Evolutionary conservation across 2,888 invertebrate species (phyloP), one percentile per base, ranked within the genome.

Genomic region (Athrips mouffetella): DNA sequence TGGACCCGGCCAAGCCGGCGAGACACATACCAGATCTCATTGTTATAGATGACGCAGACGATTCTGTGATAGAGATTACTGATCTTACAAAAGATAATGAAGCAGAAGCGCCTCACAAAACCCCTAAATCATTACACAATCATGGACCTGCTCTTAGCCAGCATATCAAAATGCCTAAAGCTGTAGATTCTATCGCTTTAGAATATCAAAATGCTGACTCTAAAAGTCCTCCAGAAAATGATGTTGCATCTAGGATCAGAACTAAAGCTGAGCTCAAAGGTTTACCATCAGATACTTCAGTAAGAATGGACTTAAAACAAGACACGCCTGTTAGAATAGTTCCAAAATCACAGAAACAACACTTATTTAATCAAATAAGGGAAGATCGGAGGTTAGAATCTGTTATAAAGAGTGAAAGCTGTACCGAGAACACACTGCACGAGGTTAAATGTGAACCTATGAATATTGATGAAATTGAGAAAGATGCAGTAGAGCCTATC

Each of bases 191-290:
- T 3, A 88, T 93, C 56, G 86, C 89, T 57, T 65, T 76, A 20
- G 89, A 90, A 57, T 80, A 76, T 55, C 73, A 73, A 51, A 80
- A 63, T 48, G 54, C 57, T 35, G 81, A 86, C 44, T 40, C 63
- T 18, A 81, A 83, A 63, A 73, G 74, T 30, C 80, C 82, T 30
- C 81, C 84, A 16, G 89, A 89, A 72, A 81, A 76, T 50, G 89
- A 89, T 55, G 84, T 93, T 39, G 92, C 93, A 30, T 92, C 94
- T 8, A 90, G 95, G 67, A 96, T 96, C 65, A 89, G 96, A 57
- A 96, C 96, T 2, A 96, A 96, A 82, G 96, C 94, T 1, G 96
- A 96, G 80, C 81, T 96, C 31, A 96, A 96, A 78, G 90, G 80
- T 27, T 79, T 84, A 80, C 86, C 84, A n/a, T 77, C 83, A 33